Evolutionary conservation across 2,113 vertebrate genomes (phyloP).

Genomic region (Mormyrus lacerda): DNA sequence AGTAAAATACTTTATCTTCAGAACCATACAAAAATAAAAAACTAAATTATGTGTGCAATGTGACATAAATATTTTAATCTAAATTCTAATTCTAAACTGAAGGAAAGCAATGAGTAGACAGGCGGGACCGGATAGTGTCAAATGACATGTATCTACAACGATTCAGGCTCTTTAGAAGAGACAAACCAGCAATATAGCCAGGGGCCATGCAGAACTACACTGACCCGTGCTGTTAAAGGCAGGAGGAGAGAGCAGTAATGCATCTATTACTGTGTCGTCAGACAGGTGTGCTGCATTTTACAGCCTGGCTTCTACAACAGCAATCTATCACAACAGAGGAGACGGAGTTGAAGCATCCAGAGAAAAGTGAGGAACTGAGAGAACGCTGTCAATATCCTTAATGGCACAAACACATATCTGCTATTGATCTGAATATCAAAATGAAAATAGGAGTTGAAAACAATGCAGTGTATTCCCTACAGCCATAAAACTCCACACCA

Average conservation of each 20-base stretch:
- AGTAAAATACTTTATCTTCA: neutral
- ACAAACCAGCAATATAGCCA: slow-evolving; percentile 63
- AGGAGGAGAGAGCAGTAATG: slow-evolving; percentile 64
- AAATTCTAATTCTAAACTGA: neutral
- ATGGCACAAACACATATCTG: neutral
- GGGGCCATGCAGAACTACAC: slow-evolving; percentile 75
- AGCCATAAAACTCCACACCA: neutral
- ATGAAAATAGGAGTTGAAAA: neutral
- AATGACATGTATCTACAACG: neutral
- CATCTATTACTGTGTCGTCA: slow-evolving; percentile 78
- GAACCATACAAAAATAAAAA: neutral
- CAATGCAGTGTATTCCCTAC: neutral
- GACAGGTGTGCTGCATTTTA: slow-evolving; percentile 82
- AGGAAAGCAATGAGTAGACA: neutral
- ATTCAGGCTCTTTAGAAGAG: neutral
- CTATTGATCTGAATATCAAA: neutral
- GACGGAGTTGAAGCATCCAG: slow-evolving; percentile 62
- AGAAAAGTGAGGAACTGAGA: slow-evolving; percentile 46
- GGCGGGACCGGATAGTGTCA: neutral
- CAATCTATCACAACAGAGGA: slow-evolving; percentile 50
- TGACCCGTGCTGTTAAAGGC: slow-evolving; percentile 79
- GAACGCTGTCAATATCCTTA: neutral
- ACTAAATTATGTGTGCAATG: neutral
- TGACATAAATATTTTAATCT: neutral
- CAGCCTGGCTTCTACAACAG: slow-evolving; percentile 64